Conservation (phyloP, 2,888 invertebrate genomes). For the Rhogogaster chlorosoma region DNA sequence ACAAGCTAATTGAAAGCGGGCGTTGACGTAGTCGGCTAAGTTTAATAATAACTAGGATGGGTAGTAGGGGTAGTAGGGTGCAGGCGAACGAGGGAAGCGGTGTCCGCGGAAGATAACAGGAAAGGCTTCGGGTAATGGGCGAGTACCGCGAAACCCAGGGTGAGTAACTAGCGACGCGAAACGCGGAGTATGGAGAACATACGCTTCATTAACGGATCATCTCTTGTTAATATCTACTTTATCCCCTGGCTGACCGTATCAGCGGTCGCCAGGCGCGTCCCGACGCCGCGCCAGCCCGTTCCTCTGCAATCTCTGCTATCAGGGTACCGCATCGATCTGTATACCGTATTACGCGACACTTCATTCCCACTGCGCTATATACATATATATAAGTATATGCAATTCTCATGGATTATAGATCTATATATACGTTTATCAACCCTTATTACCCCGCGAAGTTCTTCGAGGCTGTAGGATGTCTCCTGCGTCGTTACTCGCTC, state of each 20-base stretch:
- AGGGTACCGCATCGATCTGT: conserved; percentile 67
- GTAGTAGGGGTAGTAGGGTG: not conserved
- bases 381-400: not conserved
- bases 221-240: conserved; percentile 78
- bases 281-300: conserved; percentile 54
- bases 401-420: not conserved
- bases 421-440: not conserved
- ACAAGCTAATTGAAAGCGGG: conserved; percentile 49
- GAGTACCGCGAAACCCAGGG: conserved; percentile 49
- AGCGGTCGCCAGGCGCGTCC: conserved; percentile 75
- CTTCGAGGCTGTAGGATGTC: not conserved
- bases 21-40: conserved; percentile 37
- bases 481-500: not conserved
- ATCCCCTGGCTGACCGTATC: conserved; percentile 77
- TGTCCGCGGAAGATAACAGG: conserved; percentile 74
- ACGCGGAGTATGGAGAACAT: conserved; percentile 71
- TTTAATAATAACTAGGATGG: conserved; percentile 55
- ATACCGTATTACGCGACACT: not conserved
- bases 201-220: conserved; percentile 78
- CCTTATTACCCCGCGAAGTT: not conserved
- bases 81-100: conserved; percentile 55
- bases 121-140: conserved; percentile 75
- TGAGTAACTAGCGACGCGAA: conserved; percentile 49
- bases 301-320: conserved; percentile 71
- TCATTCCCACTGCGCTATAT: not conserved